phyloP scores from a whole-genome alignment of 92 coral and sea anemone species.

The Heliopora coerulea region DNA sequence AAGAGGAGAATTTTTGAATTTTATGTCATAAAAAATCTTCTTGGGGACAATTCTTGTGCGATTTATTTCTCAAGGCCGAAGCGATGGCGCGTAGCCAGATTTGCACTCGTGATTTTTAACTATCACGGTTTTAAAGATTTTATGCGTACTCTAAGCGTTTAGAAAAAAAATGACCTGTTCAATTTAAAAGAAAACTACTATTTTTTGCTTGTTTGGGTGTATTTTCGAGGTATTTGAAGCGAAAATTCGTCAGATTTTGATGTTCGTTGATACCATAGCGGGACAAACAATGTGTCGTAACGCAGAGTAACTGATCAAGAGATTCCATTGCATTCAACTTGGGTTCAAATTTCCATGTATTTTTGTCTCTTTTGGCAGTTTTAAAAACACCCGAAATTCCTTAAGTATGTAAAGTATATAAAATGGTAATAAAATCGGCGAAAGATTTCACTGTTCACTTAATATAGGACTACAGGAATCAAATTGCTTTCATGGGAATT shows the following conservation, averaged over 20 bases:
- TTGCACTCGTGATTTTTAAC: constrained; percentile 36
- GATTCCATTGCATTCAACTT: constrained; percentile 28
- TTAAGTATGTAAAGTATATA: neutral
- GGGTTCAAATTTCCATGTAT: constrained; percentile 31
- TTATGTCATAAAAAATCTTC: constrained; percentile 2
- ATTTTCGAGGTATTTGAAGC: neutral
- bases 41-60: constrained; percentile 10
- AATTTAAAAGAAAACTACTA: neutral
- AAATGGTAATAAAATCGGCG: neutral
- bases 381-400: constrained; percentile 26
- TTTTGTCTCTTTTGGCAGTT: neutral
- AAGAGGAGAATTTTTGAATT: constrained; percentile 2
- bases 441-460: constrained; percentile 4
- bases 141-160: neutral
- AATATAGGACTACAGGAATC: constrained; percentile 12
- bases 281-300: neutral
- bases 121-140: neutral
- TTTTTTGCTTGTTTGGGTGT: neutral
- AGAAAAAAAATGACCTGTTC: constrained; percentile 11
- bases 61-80: constrained; percentile 16
- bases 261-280: neutral
- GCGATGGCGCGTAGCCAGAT: constrained; percentile 48
- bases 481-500: constrained; percentile 43
- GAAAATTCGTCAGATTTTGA: constrained; percentile 30
- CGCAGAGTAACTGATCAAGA: constrained; percentile 15